phyloP scores from a whole-genome alignment of 1,140 invertebrate genomes.

The Vanessa atalanta region DNA sequence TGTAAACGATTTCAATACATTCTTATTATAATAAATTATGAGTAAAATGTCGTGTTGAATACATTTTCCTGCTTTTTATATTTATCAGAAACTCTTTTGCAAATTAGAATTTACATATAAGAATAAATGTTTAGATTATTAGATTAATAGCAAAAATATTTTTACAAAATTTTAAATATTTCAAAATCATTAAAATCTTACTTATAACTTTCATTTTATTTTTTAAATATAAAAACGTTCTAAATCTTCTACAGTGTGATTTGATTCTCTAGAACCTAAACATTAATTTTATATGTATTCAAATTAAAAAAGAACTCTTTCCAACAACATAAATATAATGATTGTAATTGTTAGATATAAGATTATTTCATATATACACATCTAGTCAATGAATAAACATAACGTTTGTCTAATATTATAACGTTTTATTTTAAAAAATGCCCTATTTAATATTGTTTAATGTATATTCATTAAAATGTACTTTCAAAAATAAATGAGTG shows the following conservation, averaged over 20 bases:
- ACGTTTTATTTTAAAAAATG: slow-evolving; percentile 30
- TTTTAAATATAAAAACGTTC: neutral
- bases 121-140: neutral
- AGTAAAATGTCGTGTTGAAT: neutral
- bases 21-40: neutral
- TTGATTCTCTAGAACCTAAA: neutral
- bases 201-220: neutral
- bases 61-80: neutral
- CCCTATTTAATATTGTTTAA: no score
- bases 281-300: neutral
- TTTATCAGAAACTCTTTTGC: neutral
- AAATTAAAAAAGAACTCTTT: neutral
- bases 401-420: slow-evolving; percentile 45
- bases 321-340: neutral
- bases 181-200: no score
- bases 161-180: no score
- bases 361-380: slow-evolving; percentile 33
- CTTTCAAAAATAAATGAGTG: no score
- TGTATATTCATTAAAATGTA: no score
- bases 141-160: neutral
- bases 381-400: slow-evolving; percentile 51
- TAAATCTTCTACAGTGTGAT: neutral
- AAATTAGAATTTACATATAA: neutral
- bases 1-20: neutral
- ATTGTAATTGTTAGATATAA: slow-evolving; percentile 18